These are phyloP conservation scores for Aporrectodea caliginosa DNA, from an alignment of 1,140 invertebrate species.

Conservation along the genomic window DNA sequence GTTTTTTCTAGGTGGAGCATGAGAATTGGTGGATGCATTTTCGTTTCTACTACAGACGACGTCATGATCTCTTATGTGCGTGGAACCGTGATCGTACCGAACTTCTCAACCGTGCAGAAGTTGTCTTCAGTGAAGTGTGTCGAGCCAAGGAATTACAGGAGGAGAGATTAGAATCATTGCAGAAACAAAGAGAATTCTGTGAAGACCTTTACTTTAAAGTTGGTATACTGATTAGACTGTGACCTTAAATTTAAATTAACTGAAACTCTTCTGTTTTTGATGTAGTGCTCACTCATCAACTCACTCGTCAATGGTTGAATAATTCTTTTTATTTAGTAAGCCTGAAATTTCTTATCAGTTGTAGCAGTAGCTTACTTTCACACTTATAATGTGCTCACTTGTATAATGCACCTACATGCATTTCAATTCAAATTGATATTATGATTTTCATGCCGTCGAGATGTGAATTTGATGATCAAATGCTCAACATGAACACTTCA, in stretches of 20 bases:
- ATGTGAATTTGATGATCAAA: no score
- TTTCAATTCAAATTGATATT: no score
- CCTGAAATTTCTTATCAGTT: no score
- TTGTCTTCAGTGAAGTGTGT: conserved; percentile 45
- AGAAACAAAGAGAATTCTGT: conserved; percentile 44
- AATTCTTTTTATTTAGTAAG: background rate
- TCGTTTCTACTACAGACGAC: conserved; percentile 33
- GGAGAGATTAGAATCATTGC: conserved; percentile 41
- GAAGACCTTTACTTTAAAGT: conserved; percentile 48
- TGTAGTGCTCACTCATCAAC: background rate
- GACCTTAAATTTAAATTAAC: background rate
- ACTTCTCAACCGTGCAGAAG: conserved; percentile 43
- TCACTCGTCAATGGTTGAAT: background rate
- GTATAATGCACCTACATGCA: no score
- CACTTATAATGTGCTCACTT: no score
- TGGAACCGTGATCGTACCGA: conserved; percentile 46
- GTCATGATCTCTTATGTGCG: conserved; percentile 41
- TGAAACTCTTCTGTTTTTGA: background rate
- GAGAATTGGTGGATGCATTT: background rate
- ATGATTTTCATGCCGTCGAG: no score
- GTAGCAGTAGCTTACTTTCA: no score
- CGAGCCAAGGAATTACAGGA: conserved; percentile 44
- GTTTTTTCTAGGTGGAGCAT: background rate
- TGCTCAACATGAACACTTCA: no score
- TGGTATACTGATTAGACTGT: background rate